These are phyloP conservation scores for Scaptomyza cyrtandrae DNA, from an alignment of 2,888 invertebrate species.

Conservation along the genomic window DNA sequence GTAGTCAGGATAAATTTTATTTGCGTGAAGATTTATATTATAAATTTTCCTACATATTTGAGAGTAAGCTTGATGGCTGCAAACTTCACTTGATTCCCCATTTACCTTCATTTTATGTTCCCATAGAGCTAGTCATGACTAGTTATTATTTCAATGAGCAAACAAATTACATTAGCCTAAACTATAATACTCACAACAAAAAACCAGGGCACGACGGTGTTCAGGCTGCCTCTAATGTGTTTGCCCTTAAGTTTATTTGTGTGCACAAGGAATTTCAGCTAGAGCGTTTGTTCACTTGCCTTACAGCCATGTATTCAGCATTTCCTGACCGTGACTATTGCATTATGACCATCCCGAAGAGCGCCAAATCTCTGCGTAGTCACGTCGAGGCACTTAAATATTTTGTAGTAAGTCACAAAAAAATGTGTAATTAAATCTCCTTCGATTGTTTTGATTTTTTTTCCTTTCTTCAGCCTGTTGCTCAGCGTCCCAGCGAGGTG, in stretches of 20 bases:
- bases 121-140: constrained; percentile 47
- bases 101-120: neutral
- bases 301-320: constrained; percentile 88
- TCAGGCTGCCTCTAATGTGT: constrained; percentile 65
- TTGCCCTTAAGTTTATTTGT: constrained; percentile 72
- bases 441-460: neutral
- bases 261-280: constrained; percentile 52
- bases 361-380: constrained; percentile 26
- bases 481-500: constrained; percentile 40
- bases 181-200: constrained; percentile 38
- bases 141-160: constrained; percentile 54
- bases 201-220: neutral
- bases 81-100: neutral
- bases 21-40: constrained; percentile 40
- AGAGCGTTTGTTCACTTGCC: constrained; percentile 82
- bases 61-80: constrained; percentile 41
- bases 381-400: constrained; percentile 65
- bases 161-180: constrained; percentile 26
- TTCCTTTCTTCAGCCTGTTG: constrained; percentile 48
- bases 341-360: constrained; percentile 64
- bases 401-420: constrained; percentile 70
- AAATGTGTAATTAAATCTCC: neutral
- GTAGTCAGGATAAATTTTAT: constrained; percentile 36
- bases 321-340: constrained; percentile 88
- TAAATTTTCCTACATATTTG: constrained; percentile 51